These are phyloP conservation scores for Trichonephila clavipes DNA, from an alignment of 1,140 invertebrate species.

Conservation along the genomic window DNA sequence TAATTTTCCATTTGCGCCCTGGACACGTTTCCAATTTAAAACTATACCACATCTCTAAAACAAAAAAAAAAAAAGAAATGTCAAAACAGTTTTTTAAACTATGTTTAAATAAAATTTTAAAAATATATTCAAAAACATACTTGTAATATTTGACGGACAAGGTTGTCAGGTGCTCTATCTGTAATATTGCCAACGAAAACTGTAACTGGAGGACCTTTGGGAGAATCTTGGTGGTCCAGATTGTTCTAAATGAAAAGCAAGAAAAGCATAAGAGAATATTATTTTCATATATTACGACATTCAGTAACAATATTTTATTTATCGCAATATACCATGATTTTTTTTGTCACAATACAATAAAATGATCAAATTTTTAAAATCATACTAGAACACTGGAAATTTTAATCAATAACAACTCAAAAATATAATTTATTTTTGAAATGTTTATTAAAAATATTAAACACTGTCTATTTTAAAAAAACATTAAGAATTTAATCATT, in stretches of 20 bases:
- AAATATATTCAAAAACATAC: conserved; percentile 77
- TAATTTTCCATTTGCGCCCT: conserved; percentile 86
- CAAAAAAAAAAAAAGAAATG: background rate
- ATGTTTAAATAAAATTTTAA: background rate
- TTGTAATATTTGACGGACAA: conserved; percentile 94
- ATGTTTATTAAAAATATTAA: too few relatives aligned
- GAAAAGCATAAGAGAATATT: background rate
- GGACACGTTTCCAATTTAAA: conserved; percentile 97
- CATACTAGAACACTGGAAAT: too few relatives aligned
- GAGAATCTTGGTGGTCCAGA: conserved; percentile 59
- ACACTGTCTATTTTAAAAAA: too few relatives aligned
- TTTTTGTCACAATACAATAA: too few relatives aligned
- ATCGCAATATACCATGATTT: too few relatives aligned
- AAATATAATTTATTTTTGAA: too few relatives aligned
- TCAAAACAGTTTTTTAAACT: background rate
- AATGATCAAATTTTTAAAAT: too few relatives aligned
- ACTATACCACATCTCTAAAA: conserved; percentile 90
- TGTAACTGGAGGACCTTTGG: conserved; percentile 92
- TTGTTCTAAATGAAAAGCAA: conserved; percentile 52
- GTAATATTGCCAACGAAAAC: conserved; percentile 99
- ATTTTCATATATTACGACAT: too few relatives aligned
- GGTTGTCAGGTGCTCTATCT: conserved; percentile 95
- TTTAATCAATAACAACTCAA: too few relatives aligned
- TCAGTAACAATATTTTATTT: too few relatives aligned
- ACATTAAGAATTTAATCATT: too few relatives aligned